Conservation (phyloP, 2,888 invertebrate genomes). For the Cerceris ruficornis region DNA sequence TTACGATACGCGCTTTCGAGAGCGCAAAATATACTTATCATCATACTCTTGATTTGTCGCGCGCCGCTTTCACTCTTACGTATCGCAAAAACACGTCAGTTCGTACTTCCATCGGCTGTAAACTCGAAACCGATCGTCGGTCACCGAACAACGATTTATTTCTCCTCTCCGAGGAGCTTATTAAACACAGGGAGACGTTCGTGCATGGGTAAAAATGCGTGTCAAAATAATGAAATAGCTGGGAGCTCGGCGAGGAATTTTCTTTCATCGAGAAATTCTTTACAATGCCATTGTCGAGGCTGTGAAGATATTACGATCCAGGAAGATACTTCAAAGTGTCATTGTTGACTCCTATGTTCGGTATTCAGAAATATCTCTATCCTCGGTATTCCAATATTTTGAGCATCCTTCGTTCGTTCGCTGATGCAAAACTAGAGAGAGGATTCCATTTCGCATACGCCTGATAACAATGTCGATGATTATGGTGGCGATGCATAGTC, state of each 20-base stretch:
- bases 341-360: no score
- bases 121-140: background rate
- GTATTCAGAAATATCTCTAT: no score
- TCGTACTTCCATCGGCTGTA: conserved; percentile 29
- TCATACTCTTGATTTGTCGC: conserved; percentile 25
- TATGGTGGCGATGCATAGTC: no score
- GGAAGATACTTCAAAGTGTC: no score
- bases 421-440: no score
- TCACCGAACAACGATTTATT: conserved; percentile 5
- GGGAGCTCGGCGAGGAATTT: conserved; percentile 9
- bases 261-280: conserved; percentile 19
- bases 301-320: background rate
- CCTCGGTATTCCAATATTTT: no score
- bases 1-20: background rate
- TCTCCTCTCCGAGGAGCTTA: background rate
- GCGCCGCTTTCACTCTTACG: conserved; percentile 53
- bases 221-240: conserved; percentile 9
- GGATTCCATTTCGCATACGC: no score
- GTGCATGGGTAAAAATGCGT: background rate
- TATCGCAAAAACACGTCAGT: conserved; percentile 36
- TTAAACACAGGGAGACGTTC: background rate
- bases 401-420: no score
- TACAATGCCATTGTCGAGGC: conserved; percentile 3
- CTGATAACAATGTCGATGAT: no score
- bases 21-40: conserved; percentile 30